Conservation (phyloP, 2,113 vertebrate genomes). For the Xyliphius kryptos region DNA sequence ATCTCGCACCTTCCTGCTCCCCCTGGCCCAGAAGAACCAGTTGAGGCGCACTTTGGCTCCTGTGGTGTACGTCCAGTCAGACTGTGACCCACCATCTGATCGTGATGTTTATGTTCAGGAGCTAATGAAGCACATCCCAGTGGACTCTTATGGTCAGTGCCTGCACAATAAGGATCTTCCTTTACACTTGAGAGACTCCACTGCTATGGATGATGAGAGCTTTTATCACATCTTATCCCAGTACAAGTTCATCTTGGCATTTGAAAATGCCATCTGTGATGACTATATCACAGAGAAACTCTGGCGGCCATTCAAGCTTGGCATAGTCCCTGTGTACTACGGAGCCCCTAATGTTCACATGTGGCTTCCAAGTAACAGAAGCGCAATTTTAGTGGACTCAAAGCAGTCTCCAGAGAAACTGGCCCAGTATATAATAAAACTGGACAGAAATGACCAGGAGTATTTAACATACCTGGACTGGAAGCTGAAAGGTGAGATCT, state of each 20-base stretch:
- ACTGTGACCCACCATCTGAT: conserved; percentile 79
- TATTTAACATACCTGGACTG: conserved; percentile 71
- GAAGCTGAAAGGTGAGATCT: conserved; percentile 70
- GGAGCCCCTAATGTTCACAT: conserved; percentile 70
- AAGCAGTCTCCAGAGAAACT: conserved; percentile 67
- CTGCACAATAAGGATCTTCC: conserved; percentile 74
- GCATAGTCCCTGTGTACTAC: conserved; percentile 77
- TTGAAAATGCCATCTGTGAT: conserved; percentile 79
- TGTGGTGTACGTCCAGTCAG: conserved; percentile 75
- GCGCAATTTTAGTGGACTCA: conserved; percentile 64
- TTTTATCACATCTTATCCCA: conserved; percentile 71
- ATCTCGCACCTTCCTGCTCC: conserved; percentile 62
- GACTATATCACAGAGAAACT: conserved; percentile 86
- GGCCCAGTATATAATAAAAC: conserved; percentile 61
- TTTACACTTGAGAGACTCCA: conserved; percentile 57
- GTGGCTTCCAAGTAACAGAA: conserved; percentile 77
- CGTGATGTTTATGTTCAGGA: conserved; percentile 73
- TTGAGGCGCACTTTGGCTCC: conserved; percentile 70
- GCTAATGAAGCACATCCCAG: conserved; percentile 73
- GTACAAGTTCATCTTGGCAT: conserved; percentile 81
- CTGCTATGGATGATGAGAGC: conserved; percentile 65
- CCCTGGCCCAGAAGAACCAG: conserved; percentile 69
- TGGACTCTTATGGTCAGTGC: conserved; percentile 78
- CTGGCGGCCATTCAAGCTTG: conserved; percentile 75
- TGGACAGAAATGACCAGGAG: conserved; percentile 66